phyloP scores from a whole-genome alignment of 2,113 vertebrate genomes.

The Notothenia coriiceps region DNA sequence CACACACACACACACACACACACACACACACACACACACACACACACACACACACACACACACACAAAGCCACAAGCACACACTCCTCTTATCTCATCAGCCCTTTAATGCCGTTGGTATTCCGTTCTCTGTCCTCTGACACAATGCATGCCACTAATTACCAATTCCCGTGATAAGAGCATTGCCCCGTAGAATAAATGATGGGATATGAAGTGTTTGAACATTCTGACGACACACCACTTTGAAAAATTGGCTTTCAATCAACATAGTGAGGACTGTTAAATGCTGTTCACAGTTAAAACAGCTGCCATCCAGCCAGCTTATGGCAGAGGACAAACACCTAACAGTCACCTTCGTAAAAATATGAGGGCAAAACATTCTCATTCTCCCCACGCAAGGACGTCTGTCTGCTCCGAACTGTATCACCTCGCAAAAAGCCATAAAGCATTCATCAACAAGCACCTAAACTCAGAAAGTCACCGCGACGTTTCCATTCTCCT shows the following conservation, averaged over 20 bases:
- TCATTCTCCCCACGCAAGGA: slow-evolving; percentile 27
- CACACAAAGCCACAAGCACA: slow-evolving; percentile 33
- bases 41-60: slow-evolving; percentile 41
- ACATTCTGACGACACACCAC: slow-evolving; percentile 53
- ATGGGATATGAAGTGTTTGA: slow-evolving; percentile 68
- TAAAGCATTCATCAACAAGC: slow-evolving; percentile 55
- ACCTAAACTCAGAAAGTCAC: slow-evolving; percentile 46
- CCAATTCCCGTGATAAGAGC: slow-evolving; percentile 78
- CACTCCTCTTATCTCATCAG: slow-evolving; percentile 78
- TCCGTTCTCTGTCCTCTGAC: slow-evolving; percentile 76
- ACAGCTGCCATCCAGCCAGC: slow-evolving; percentile 51
- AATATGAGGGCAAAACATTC: slow-evolving; percentile 42
- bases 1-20: slow-evolving; percentile 22
- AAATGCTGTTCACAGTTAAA: slow-evolving; percentile 48
- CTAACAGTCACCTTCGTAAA: slow-evolving; percentile 45
- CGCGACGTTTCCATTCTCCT: slow-evolving; percentile 34
- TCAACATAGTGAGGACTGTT: slow-evolving; percentile 50
- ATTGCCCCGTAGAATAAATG: slow-evolving; percentile 62
- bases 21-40: slow-evolving; percentile 28
- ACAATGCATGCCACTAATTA: slow-evolving; percentile 77
- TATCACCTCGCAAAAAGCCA: slow-evolving; percentile 48
- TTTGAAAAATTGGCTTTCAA: slow-evolving; percentile 74
- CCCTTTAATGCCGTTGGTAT: slow-evolving; percentile 76
- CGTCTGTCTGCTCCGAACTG: slow-evolving; percentile 45
- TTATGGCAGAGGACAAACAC: slow-evolving; percentile 55